phyloP scores from a whole-genome alignment of 2,888 invertebrate genomes.

The Athetis lepigone region DNA sequence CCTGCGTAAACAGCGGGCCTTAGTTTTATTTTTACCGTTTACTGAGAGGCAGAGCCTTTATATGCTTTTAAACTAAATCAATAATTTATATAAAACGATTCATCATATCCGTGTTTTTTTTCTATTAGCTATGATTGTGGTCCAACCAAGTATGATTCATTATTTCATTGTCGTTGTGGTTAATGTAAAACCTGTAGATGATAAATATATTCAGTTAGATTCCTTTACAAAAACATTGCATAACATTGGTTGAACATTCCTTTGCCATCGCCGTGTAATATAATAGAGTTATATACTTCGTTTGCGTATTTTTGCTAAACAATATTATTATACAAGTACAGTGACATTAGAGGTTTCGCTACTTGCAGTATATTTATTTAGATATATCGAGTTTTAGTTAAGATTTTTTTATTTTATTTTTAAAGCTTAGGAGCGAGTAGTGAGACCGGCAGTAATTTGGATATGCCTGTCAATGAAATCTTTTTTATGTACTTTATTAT shows the following conservation, averaged over 20 bases:
- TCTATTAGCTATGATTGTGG: constrained; percentile 25
- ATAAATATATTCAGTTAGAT: constrained; percentile 45
- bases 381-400: constrained; percentile 41
- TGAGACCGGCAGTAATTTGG: constrained; percentile 34
- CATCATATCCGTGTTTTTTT: constrained; percentile 2
- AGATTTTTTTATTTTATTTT: constrained; percentile 38
- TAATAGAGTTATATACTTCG: constrained; percentile 38
- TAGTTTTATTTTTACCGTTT: no score
- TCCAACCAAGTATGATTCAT: constrained; percentile 44
- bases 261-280: constrained; percentile 42
- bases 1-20: no score
- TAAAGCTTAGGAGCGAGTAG: constrained; percentile 36
- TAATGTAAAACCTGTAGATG: constrained; percentile 39
- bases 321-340: constrained; percentile 44
- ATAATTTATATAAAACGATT: constrained; percentile 3
- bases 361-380: constrained; percentile 50
- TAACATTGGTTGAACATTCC: constrained; percentile 61
- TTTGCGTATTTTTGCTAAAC: constrained; percentile 61
- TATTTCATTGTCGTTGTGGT: constrained; percentile 52
- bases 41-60: constrained; percentile 14
- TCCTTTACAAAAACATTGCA: constrained; percentile 43
- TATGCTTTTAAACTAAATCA: constrained; percentile 31
- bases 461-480: constrained; percentile 39
- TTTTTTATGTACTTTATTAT: constrained; percentile 21
- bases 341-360: constrained; percentile 35